Conservation (phyloP, 2,113 vertebrate species). For the Trachemys scripta region DNA sequence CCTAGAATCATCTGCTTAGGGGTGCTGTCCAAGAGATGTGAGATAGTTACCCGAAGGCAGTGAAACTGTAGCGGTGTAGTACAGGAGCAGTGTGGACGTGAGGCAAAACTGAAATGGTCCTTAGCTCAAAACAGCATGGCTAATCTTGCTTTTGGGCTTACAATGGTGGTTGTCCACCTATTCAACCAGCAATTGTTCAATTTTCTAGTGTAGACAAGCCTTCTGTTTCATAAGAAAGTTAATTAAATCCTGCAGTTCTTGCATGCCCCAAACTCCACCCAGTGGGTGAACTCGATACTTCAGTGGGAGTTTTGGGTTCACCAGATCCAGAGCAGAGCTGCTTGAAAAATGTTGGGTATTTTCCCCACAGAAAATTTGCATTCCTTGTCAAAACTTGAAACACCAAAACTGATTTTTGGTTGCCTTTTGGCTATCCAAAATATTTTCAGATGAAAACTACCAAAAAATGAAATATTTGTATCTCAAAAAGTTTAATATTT, state of each 20-base stretch:
- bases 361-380: not conserved
- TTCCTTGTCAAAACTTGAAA: not conserved
- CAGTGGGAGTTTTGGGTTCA: not conserved
- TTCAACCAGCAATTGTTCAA: not conserved
- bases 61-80: rapidly evolving
- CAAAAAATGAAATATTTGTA: not conserved
- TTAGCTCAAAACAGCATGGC: rapidly evolving
- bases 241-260: not conserved
- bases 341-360: not conserved
- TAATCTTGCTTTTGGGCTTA: not conserved
- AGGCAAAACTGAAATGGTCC: rapidly evolving
- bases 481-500: not conserved
- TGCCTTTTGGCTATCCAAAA: not conserved
- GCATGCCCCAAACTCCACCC: rapidly evolving
- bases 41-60: not conserved
- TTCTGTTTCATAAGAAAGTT: not conserved
- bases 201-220: not conserved
- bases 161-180: rapidly evolving
- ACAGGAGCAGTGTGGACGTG: not conserved
- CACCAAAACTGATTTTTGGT: not conserved
- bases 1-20: not conserved
- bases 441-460: not conserved
- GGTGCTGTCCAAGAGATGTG: not conserved
- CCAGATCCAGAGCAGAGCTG: not conserved
- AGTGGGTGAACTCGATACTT: not conserved